phyloP scores from a whole-genome alignment of 1,140 invertebrate species.

The Drosophila prosaltans region DNA sequence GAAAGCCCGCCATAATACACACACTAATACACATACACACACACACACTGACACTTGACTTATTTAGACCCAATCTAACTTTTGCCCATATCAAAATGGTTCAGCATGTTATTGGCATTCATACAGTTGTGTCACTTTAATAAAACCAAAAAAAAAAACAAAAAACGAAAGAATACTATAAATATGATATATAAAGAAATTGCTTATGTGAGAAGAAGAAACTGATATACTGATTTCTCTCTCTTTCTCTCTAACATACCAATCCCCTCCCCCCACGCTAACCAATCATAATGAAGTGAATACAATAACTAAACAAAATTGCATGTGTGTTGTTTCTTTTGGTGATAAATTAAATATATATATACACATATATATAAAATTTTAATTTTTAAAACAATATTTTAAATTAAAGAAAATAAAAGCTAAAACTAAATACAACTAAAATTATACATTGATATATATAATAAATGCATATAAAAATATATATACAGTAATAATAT shows the following conservation, averaged over 20 bases:
- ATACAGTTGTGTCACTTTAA: conserved; percentile 54
- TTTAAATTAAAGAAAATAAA: conserved; percentile 47
- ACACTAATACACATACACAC: not conserved
- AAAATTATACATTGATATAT: conserved; percentile 2
- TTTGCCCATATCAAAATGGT: conserved; percentile 19
- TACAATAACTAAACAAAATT: conserved; percentile 64
- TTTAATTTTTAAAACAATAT: conserved; percentile 70
- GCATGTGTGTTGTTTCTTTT: conserved; percentile 72
- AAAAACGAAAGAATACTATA: not conserved
- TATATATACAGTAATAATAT: not conserved
- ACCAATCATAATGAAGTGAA: conserved; percentile 24
- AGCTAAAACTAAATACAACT: conserved; percentile 72
- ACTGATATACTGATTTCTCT: conserved; percentile 1
- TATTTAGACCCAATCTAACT: conserved; percentile 15
- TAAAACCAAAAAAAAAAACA: conserved; percentile 27
- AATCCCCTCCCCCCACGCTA: not conserved
- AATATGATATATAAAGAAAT: not conserved
- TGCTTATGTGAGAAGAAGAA: conserved; percentile 8
- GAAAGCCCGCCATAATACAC: not conserved
- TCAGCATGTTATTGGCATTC: conserved; percentile 56
- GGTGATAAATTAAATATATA: conserved; percentile 68
- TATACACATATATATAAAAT: conserved; percentile 56
- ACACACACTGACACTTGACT: conserved; percentile 3
- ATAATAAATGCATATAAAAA: not conserved
- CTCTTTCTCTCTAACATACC: not conserved